Base-by-base conservation (phyloP, 1,140 invertebrate genomes). In the Drosophila triauraria region DNA sequence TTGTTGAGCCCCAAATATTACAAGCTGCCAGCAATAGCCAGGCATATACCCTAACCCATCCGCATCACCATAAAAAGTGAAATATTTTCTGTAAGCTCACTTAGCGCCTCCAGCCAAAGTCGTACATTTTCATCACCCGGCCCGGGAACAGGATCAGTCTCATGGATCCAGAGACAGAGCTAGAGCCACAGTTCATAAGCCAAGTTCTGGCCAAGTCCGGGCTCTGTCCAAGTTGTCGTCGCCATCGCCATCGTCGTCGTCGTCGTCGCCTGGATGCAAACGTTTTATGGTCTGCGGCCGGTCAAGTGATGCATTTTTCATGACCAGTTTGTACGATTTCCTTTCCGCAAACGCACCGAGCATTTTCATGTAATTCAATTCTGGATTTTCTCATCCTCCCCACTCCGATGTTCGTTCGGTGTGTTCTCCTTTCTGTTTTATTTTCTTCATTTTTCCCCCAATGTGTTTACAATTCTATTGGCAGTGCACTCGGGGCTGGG, bases 321-420 rank as follows among this genome's bases (percentile, higher is more conserved):
- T 90, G 85, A 90, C 86, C 85, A 82, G 86, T 90, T 90, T 90
- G 85, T 90, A 90, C 85, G 85, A 90, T 90, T 90, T 90, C 85
- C 69, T 72, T 72, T 72, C 69, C 85, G 85, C 85, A 90, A 74
- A 88, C 84, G 84, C 84, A 87, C 67, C 65, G 71, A 78, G 77
- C 84, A 84, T 88, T 88, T 85, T 90, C 78, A 85, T 90, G 85
- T 85, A 90, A 90, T 90, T 90, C 85, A 82, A 90, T 90, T 90
- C 78, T 70, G 81, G 25, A 42, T 68, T 68, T 65, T 44, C 62
- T 61, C 57, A 59, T n/a, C 56, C 51, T 35, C 32, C 32, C 8
- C 43, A 43, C 46, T 61, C 32, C 25, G 0, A 8, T 32, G 8
- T 10, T 8, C 9, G 32, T 27, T 27, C 25, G 25, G 27, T 30